Percentiles rank a stretch among this genome's conserved stretches.
Conservation (phyloP, 2,113 vertebrate species). For the Nibea coibor region DNA sequence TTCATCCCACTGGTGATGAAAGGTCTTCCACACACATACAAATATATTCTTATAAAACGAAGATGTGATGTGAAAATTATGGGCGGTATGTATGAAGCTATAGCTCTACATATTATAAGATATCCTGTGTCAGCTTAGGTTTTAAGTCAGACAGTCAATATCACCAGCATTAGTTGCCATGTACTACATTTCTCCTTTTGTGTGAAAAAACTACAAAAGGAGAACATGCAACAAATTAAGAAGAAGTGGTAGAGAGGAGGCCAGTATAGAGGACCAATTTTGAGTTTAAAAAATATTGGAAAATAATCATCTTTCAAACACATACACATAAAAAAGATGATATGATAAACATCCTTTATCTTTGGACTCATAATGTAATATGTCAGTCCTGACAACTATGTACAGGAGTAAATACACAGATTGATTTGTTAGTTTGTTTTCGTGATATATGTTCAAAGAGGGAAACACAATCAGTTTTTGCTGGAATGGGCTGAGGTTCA, state of each 20-base stretch:
- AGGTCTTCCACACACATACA: background rate
- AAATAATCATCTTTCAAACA: no score
- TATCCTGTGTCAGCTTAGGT: no score
- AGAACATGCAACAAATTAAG: no score
- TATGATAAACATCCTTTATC: background rate
- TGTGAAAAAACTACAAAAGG: no score
- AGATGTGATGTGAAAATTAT: background rate
- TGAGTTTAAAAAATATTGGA: no score
- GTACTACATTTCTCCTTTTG: no score
- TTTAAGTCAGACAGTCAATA: no score
- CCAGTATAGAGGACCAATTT: no score
- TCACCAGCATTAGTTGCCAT: no score
- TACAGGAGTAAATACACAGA: background rate
- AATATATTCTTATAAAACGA: background rate
- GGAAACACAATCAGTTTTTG: background rate
- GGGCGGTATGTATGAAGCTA: background rate
- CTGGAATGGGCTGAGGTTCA: background rate
- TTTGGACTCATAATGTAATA: background rate
- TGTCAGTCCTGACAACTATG: background rate
- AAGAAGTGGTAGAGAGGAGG: no score
- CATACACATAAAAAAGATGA: background rate
- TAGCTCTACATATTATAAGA: no score
- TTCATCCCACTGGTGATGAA: constrained; percentile 19
- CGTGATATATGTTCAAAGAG: background rate
- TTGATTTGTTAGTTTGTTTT: background rate